These are phyloP conservation scores for Oncorhynchus tshawytscha DNA, from an alignment of 2,113 vertebrate genomes.

Conservation along the genomic window DNA sequence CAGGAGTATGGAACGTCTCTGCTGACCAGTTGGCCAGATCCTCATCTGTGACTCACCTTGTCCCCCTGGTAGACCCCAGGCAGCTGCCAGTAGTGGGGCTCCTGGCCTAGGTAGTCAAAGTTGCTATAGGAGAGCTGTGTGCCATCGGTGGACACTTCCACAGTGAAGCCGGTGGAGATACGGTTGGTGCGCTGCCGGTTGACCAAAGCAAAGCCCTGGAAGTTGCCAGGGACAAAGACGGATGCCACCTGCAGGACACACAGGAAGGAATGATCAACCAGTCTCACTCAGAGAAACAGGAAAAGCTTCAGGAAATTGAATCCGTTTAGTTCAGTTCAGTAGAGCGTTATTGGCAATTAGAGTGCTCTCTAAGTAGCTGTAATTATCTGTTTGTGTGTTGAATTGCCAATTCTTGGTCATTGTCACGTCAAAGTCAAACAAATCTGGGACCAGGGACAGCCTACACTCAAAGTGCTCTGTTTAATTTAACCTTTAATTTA, in stretches of 20 bases:
- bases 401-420: no score
- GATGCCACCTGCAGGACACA: conserved; percentile 70
- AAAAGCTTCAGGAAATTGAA: no score
- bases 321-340: no score
- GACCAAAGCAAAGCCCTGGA: conserved; percentile 85
- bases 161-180: conserved; percentile 75
- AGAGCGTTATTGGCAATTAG: no score
- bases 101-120: conserved; percentile 83
- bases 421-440: no score
- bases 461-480: no score
- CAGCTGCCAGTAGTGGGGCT: conserved; percentile 95
- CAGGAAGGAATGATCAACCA: background rate
- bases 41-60: conserved; percentile 77
- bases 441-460: no score
- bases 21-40: background rate
- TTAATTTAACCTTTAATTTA: no score
- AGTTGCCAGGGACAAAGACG: conserved; percentile 76
- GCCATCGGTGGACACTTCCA: conserved; percentile 76
- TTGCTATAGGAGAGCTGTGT: conserved; percentile 80
- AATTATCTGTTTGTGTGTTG: no score
- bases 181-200: conserved; percentile 88
- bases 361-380: background rate
- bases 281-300: background rate
- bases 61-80: conserved; percentile 84
- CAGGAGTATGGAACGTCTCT: background rate